Conservation (phyloP, 2,113 vertebrate species). For the Vombatus ursinus region DNA sequence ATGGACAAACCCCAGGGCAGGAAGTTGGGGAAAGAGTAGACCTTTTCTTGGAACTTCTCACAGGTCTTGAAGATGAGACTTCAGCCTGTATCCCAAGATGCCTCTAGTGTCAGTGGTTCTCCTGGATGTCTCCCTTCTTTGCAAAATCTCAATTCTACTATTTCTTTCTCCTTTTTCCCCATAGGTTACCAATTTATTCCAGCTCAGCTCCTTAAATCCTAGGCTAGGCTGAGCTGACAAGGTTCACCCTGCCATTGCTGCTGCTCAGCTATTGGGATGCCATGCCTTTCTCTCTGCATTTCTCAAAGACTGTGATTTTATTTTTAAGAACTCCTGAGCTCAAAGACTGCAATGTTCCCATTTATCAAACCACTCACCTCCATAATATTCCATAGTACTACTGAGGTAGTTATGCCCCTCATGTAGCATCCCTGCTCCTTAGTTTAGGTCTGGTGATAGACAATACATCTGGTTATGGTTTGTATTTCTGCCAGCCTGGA, state of each 20-base stretch:
- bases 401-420: not conserved
- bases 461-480: not conserved
- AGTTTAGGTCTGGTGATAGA: not conserved
- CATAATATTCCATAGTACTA: not conserved
- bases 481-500: not conserved
- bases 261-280: not conserved
- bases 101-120: not conserved
- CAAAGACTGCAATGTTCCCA: not conserved
- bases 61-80: not conserved
- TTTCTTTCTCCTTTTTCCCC: not conserved
- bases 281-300: not conserved
- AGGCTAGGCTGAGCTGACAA: not conserved
- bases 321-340: not conserved
- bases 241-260: not conserved
- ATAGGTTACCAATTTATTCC: not conserved
- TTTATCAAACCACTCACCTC: not conserved
- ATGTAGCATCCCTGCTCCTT: not conserved
- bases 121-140: not conserved
- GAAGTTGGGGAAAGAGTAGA: not conserved
- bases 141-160: not conserved
- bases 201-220: not conserved
- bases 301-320: not conserved
- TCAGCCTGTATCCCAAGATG: not conserved
- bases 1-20: not conserved
- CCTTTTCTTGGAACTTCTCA: not conserved